Base-by-base conservation (phyloP, 2,113 vertebrate genomes). In the Antechinus flavipes region DNA sequence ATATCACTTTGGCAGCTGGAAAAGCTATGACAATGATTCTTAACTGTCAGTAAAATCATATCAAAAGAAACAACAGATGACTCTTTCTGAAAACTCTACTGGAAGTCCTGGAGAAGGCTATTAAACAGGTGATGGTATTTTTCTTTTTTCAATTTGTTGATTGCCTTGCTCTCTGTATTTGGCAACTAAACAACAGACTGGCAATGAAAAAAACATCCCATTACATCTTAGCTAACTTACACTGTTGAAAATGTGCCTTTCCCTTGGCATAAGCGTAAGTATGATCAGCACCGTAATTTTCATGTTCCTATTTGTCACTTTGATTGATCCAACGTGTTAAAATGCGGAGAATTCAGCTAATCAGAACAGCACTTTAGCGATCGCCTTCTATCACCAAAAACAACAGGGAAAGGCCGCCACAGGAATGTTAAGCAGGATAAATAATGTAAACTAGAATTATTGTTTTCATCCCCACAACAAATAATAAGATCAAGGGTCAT, bases 361-460 rank as follows among this genome's bases (percentile, higher is more conserved):
- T 96, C 55, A 50, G 55, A 93, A 89, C 27, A 14, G 14, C 93
- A 96, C 89, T 93, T 52, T 54, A 24, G 7, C 14, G 3, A 54
- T 90, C 92, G 55, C 16, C n/a, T 84, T 84, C n/a, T 84, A 84
- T 84, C 35, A 84, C 68, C 68, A 90, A 91, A 96, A 94, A 94
- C 42, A 52, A 54, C 23, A 3, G 89, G 23, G 93, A 52, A 91
- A 94, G 55, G 12, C 53, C 84, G 30, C 52, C 61, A 61, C 7
- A 12, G 49, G 46, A 90, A 42, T 96, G 92, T 52, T 54, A 93
- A 95, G 27, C 2, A n/a, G 92, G 89, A 92, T 84, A 93, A 95
- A 61, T 91, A 94, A 93, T 1, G 3, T 4, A 90, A 89, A 55
- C 2, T 84, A 93, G 50, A 76, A 91, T 94, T 94, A 92, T 16